Percentiles rank a stretch among this genome's conserved stretches.
These are phyloP conservation scores for Neria commutata DNA, from an alignment of 2,888 invertebrate genomes.

Conservation along the genomic window DNA sequence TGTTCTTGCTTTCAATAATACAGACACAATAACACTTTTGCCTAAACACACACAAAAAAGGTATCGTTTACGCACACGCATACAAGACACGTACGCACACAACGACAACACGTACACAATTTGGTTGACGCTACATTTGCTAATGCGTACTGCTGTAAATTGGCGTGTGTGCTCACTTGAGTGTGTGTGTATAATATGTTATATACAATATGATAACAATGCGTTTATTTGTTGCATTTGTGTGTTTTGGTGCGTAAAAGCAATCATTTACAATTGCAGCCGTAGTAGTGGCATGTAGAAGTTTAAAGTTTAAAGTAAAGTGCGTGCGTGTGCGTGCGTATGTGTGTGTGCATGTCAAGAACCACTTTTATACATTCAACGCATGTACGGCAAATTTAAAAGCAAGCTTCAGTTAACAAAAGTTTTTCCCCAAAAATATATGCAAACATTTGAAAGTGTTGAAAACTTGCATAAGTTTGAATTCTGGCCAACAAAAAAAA, in stretches of 20 bases:
- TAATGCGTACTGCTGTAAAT: constrained; percentile 7
- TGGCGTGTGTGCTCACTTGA: background rate
- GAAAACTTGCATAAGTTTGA: too few relatives aligned
- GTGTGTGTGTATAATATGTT: background rate
- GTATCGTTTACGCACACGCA: background rate
- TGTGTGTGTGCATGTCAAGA: background rate
- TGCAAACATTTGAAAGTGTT: too few relatives aligned
- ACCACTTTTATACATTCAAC: too few relatives aligned
- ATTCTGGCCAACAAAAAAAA: too few relatives aligned
- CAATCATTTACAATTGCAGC: background rate
- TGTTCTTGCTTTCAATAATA: background rate
- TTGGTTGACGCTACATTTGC: constrained; percentile 18
- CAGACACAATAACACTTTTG: background rate
- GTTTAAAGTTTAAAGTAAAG: background rate
- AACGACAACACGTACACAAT: constrained; percentile 16
- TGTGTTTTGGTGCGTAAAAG: background rate
- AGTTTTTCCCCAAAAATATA: too few relatives aligned
- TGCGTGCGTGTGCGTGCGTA: background rate
- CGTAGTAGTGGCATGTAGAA: background rate
- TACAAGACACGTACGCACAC: constrained; percentile 15
- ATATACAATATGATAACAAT: too few relatives aligned
- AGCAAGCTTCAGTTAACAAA: too few relatives aligned
- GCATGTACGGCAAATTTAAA: too few relatives aligned
- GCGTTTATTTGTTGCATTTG: background rate
- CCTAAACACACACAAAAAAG: background rate